Percentiles rank a stretch among this genome's conserved stretches.
Conservation (phyloP, 2,888 invertebrate genomes). For the Tenthredo notha region DNA sequence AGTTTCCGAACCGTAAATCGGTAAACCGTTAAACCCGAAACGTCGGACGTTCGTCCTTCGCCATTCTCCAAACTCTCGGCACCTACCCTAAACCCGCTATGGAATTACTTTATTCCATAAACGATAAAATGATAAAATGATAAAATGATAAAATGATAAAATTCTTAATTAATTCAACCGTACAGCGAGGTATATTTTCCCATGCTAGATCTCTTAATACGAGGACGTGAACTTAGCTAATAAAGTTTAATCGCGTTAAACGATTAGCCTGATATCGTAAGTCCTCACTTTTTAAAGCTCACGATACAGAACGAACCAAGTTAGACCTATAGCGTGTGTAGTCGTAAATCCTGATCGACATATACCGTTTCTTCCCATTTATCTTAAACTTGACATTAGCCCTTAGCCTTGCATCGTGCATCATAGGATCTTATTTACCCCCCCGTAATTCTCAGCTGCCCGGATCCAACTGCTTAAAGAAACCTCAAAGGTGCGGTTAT, state of each 20-base stretch:
- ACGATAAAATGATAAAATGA: neutral
- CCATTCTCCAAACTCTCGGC: neutral
- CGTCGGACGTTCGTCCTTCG: neutral
- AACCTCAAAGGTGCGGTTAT: constrained; percentile 28
- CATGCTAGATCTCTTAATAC: neutral
- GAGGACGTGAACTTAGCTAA: neutral
- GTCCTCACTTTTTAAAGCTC: neutral
- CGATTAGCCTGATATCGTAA: constrained; percentile 38
- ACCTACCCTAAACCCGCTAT: neutral
- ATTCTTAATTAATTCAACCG: no score
- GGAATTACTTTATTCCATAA: neutral
- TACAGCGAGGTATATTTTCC: neutral
- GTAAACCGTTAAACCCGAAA: neutral
- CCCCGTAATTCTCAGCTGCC: neutral
- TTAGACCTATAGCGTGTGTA: no score
- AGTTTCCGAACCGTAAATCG: constrained; percentile 17
- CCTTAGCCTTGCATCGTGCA: neutral
- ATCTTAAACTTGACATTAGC: constrained; percentile 4
- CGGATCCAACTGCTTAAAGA: constrained; percentile 11
- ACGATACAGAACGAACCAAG: neutral
- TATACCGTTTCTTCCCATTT: neutral
- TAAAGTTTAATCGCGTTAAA: constrained; percentile 23
- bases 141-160: no score
- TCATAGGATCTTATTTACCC: neutral
- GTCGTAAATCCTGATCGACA: neutral